A percentile compares a stretch with the other conserved stretches of the same genome.
Evolutionary conservation across 2,113 vertebrate genomes (phyloP).

Genomic region (Agelaius tricolor): DNA sequence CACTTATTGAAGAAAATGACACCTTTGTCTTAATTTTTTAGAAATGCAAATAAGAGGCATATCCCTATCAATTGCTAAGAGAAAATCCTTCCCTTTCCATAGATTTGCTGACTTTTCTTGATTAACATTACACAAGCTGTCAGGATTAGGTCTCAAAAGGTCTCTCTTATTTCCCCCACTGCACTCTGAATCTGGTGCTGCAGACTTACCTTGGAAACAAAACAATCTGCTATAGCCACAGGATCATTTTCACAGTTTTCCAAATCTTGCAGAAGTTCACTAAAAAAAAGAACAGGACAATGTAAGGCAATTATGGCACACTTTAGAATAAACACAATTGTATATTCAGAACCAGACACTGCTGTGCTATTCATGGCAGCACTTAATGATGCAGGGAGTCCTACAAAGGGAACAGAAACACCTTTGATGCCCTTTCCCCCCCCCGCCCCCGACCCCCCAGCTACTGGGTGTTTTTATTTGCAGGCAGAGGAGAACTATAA

Average conservation of each 20-base stretch:
- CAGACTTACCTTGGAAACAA: conserved; percentile 93
- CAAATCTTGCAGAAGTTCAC: conserved; percentile 86
- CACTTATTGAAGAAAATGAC: background rate
- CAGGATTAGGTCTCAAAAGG: background rate
- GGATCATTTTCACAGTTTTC: conserved; percentile 90
- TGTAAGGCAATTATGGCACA: background rate
- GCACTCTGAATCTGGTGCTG: background rate
- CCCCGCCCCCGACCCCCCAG: rapidly evolving
- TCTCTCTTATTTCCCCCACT: background rate
- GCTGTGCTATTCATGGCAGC: background rate
- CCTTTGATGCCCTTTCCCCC: background rate
- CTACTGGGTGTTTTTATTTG: background rate
- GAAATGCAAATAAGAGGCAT: background rate
- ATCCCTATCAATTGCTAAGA: background rate
- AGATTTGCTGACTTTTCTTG: background rate
- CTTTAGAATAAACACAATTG: background rate
- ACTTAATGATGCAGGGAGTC: background rate
- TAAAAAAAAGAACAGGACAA: conserved; percentile 58
- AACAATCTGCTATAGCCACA: conserved; percentile 89
- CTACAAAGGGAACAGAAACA: background rate
- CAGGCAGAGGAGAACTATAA: background rate
- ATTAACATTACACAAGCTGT: background rate
- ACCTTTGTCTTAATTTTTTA: background rate
- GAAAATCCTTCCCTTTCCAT: background rate
- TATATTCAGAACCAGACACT: background rate